phyloP scores from a whole-genome alignment of 2,797 vertebrate species.

The Syndactyla subalaris region DNA sequence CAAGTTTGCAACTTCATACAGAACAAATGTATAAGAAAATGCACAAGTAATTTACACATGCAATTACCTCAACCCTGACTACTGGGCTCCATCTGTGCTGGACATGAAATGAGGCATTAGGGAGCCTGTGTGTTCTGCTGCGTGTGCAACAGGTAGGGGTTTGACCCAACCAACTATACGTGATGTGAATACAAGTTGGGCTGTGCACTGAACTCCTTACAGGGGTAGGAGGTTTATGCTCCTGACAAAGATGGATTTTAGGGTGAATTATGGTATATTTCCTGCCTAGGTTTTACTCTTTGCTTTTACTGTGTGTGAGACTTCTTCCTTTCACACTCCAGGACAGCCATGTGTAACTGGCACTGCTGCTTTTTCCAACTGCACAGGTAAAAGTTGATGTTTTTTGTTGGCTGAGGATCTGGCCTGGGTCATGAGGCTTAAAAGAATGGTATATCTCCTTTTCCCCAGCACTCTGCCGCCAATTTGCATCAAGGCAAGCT shows the following conservation, averaged over 20 bases:
- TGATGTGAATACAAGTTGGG: neutral
- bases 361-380: neutral
- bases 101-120: neutral
- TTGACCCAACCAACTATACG: neutral
- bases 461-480: neutral
- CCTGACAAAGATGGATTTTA: neutral
- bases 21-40: neutral
- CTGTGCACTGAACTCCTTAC: neutral
- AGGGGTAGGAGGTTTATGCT: neutral
- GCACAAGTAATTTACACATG: neutral
- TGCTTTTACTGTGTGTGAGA: neutral
- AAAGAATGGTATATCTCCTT: neutral
- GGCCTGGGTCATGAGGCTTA: neutral
- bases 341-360: neutral
- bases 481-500: neutral
- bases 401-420: neutral
- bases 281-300: neutral
- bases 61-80: neutral
- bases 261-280: neutral
- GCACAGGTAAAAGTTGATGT: neutral
- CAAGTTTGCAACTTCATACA: neutral
- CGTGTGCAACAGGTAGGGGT: neutral
- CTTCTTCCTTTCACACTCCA: neutral
- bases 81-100: neutral
- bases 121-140: neutral